Evolutionary conservation across 2,888 invertebrate genomes (phyloP), one percentile per base, ranked within the genome.

Genomic region (Hirtodrosophila alboralis): DNA sequence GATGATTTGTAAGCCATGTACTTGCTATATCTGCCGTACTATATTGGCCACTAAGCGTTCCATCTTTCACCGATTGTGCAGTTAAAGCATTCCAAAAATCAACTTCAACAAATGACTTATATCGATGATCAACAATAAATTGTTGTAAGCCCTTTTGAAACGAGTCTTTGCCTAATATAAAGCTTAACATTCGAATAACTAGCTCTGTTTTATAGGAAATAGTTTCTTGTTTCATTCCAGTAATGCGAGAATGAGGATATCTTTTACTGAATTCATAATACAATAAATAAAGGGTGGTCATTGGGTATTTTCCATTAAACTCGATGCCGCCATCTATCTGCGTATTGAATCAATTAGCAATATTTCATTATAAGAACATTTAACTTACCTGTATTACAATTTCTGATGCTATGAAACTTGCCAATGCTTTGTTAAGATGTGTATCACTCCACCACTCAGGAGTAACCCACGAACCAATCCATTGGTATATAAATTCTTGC

Each of bases 131-230:
- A 6, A 92, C 91, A 85, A 96, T 92, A 84, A 96, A 95, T 76
- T 92, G 92, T 75, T 93, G 92, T 53, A 96, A 89, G 1, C 96
- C 96, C 36, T 92, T 92, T 84, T 92, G 93, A 88, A 98, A 96
- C 0, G 95, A 93, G 0, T 92, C 91, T 51, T 93, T 94, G 2
- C 97, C 96, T 5, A 97, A 91, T 0, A 96, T 96, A 75, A 95
- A 95, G 87, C 96, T 95, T 86, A 98, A 93, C 97, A 98, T 98
- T 21, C 97, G 92, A 89, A 98, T 95, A 7, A 97, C 91, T 27
- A 96, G 90, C 86, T 95, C 95, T 1, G 94, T 95, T 91, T 95
- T 95, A 2, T 94, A 93, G 26, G 94, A 94, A 0, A 93, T 92
- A 0, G 95, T 95, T 88, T 95, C 95, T 44, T 93, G 92, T 67